Percentiles rank a stretch among this genome's conserved stretches.
Evolutionary conservation across 2,888 invertebrate species (phyloP).

Genomic region (Thera britannica): DNA sequence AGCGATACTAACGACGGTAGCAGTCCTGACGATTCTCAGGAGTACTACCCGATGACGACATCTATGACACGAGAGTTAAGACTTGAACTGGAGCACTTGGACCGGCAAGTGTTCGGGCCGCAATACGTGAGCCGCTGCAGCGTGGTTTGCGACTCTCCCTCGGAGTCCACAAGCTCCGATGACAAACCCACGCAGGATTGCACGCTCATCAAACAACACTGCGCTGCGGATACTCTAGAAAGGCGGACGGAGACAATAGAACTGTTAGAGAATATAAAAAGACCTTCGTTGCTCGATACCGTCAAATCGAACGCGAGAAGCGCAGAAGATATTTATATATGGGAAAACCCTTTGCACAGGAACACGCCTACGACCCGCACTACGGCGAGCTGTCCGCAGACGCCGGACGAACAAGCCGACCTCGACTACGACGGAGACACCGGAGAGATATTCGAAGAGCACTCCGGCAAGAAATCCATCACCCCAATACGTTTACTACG

Average conservation of each 20-base stretch:
- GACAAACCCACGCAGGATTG: conserved; percentile 64
- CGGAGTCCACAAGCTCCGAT: conserved; percentile 74
- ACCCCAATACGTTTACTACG: conserved; percentile 87
- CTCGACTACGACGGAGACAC: conserved; percentile 87
- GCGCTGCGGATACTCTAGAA: conserved; percentile 53
- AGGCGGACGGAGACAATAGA: conserved; percentile 55
- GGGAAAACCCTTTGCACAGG: conserved; percentile 91
- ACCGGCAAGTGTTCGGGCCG: conserved; percentile 91
- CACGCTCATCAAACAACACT: conserved; percentile 57
- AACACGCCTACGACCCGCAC: conserved; percentile 77
- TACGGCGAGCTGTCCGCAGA: conserved; percentile 82
- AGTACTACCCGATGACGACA: conserved; percentile 94
- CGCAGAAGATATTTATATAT: conserved; percentile 89
- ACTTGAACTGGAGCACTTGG: conserved; percentile 92
- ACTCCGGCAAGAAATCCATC: conserved; percentile 87
- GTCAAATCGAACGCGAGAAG: conserved; percentile 76
- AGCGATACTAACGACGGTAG: conserved; percentile 83
- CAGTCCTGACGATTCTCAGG: conserved; percentile 92
- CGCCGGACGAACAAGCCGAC: conserved; percentile 90
- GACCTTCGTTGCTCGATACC: conserved; percentile 69
- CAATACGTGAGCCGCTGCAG: conserved; percentile 72
- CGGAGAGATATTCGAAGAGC: conserved; percentile 86
- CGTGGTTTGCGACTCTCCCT: conserved; percentile 73
- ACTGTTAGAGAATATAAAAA: conserved; percentile 60
- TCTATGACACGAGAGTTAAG: conserved; percentile 93